These are phyloP conservation scores for Macrosoma leucophasiata DNA, from an alignment of 2,888 invertebrate genomes.

Conservation along the genomic window DNA sequence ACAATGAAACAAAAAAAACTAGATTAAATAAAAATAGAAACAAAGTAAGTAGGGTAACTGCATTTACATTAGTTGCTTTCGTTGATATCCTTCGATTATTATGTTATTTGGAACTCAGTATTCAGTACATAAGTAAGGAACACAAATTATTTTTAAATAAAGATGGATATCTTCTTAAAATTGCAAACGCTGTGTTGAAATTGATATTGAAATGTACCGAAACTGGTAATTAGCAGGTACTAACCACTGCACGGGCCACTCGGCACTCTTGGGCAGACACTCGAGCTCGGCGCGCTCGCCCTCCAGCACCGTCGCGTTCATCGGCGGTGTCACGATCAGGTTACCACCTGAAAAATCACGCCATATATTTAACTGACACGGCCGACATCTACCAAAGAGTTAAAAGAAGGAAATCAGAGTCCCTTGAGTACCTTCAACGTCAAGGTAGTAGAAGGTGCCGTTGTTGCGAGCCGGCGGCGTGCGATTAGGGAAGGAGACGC, in stretches of 20 bases:
- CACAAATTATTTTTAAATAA: no score
- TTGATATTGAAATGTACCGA: no score
- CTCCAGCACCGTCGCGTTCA: constrained; percentile 91
- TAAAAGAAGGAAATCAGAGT: not conserved
- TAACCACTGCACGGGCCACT: constrained; percentile 70
- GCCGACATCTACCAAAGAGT: not conserved
- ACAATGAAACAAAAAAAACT: no score
- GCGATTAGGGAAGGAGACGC: constrained; percentile 90
- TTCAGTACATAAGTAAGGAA: no score
- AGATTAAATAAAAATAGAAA: no score
- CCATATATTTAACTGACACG: not conserved
- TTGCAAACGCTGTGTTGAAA: no score
- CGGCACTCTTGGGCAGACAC: constrained; percentile 86
- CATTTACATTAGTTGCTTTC: no score
- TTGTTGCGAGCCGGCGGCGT: constrained; percentile 89
- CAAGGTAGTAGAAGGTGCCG: constrained; percentile 92
- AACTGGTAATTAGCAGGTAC: no score
- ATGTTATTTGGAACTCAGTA: no score
- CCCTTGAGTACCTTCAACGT: constrained; percentile 85
- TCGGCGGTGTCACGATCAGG: constrained; percentile 89
- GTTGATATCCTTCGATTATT: no score
- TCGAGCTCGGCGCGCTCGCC: constrained; percentile 88
- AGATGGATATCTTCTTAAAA: no score
- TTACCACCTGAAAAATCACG: constrained; percentile 82
- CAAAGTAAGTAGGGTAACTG: no score